Base-by-base conservation (phyloP, 1,140 invertebrate genomes). In the Macrocentrus cingulum region DNA sequence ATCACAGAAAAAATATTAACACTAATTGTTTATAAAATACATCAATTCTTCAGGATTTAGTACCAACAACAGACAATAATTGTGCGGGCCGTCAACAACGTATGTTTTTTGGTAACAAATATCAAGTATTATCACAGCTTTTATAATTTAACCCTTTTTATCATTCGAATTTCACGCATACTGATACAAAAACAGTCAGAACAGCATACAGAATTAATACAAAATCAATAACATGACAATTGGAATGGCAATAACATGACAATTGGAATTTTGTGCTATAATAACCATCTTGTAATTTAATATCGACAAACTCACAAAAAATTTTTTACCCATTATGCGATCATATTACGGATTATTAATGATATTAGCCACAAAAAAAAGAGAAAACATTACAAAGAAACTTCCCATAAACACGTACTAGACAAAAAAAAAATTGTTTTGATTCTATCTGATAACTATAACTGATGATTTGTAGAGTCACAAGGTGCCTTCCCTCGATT, bases 341-440 rank as follows among this genome's bases (percentile, higher is more conserved):
- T 3, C 11, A 4, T 19, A n/a, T 23, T 25, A 23, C 19, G 29
- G 37, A 49, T 0, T 34, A 39, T 13, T n/a, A n/a, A n/a, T n/a
- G n/a, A n/a, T n/a, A n/a, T n/a, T n/a, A n/a, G n/a, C n/a, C n/a
- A n/a, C n/a, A n/a, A n/a, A n/a, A n/a, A n/a, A n/a, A n/a, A n/a
- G n/a, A n/a, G n/a, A n/a, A n/a, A n/a, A n/a, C n/a, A n/a, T n/a
- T n/a, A n/a, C n/a, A n/a, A n/a, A n/a, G n/a, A n/a, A n/a, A n/a
- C n/a, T n/a, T n/a, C n/a, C n/a, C n/a, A n/a, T n/a, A n/a, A n/a
- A n/a, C n/a, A n/a, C n/a, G n/a, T n/a, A n/a, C n/a, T n/a, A n/a
- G n/a, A 32, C 13, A 8, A 19, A 23, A 52, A 46, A 39, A 13
- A 9, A 3, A 22, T 25, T 15, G 39, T 46, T 66, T 54, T 57